Base-by-base conservation (phyloP, 2,888 invertebrate genomes). In the Calliopum simillimum region DNA sequence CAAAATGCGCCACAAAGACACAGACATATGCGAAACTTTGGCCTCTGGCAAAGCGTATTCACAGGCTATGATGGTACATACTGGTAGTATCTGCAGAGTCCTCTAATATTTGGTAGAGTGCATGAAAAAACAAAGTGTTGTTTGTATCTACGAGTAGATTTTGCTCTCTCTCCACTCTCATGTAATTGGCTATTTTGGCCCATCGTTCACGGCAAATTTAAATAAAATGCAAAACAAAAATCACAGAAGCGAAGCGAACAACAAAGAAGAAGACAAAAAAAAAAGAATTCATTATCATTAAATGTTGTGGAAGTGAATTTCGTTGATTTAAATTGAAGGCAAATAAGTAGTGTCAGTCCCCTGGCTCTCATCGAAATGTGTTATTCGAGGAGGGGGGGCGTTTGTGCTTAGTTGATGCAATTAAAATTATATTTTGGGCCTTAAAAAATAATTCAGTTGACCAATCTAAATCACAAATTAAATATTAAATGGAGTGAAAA, bases 241-340 rank as follows among this genome's bases (percentile, higher is more conserved):
- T 63, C n/a, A n/a, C 23, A 47, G 41, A 53, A 63, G 63, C 63
- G 33, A 23, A 23, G 13, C 46, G 16, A 23, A 63, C 21, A 62
- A 49, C 49, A 16, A 47, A 16, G 4, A 3, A 47, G 47, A 8
- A 16, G 6, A 8, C 14, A 16, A 43, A 41, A 1, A 33, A 33
- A 51, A 51, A 64, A 64, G 41, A 23, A 64, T 64, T 64, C 64
- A 64, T 64, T 64, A 64, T 41, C 64, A 53, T 58, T 67, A 67
- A 67, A 67, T 67, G 67, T 58, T 58, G 58, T 58, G 58, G 67
- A 58, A 67, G 68, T 61, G 53, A 64, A 53, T 64, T 33, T 41
- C 64, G 64, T 64, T 64, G 64, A 64, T 64, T 64, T 64, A 64
- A 53, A 53, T 53, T 19, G 53, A 21, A 43, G 16, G 44, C 19